A percentile compares a stretch with the other conserved stretches of the same genome.
Evolutionary conservation across 1,140 invertebrate species (phyloP).

Genomic region (Drosophila santomea): DNA sequence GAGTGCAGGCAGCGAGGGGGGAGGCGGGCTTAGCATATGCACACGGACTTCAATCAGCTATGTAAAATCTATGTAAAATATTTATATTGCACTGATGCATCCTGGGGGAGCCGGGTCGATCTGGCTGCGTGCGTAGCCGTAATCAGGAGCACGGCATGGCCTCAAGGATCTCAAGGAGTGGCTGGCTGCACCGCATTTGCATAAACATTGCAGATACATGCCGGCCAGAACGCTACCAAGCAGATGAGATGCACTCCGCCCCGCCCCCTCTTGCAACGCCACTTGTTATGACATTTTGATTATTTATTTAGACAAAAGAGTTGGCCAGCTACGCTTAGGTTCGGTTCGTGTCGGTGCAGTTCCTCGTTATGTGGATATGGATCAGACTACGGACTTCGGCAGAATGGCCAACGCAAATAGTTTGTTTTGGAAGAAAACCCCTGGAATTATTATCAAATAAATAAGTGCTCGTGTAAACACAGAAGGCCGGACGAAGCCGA

Average conservation of each 20-base stretch:
- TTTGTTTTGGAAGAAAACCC: conserved; percentile 62
- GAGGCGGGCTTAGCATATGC: conserved; percentile 58
- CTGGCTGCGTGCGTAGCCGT: conserved; percentile 53
- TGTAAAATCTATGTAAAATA: conserved; percentile 83
- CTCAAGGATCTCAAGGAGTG: conserved; percentile 30
- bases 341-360: neutral
- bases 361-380: neutral
- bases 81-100: conserved; percentile 77
- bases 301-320: conserved; percentile 78
- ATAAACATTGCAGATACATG: conserved; percentile 68
- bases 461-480: conserved; percentile 59
- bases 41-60: conserved; percentile 79
- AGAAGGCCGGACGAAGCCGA: conserved; percentile 28
- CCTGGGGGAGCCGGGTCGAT: conserved; percentile 38
- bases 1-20: neutral
- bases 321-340: conserved; percentile 18
- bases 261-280: conserved; percentile 31
- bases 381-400: neutral
- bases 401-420: conserved; percentile 57
- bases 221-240: conserved; percentile 3
- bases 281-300: conserved; percentile 79
- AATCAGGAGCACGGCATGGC: conserved; percentile 50
- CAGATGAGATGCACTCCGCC: conserved; percentile 24
- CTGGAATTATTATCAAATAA: conserved; percentile 79
- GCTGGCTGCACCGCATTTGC: conserved; percentile 59